A percentile compares a stretch with the other conserved stretches of the same genome.
Conservation (phyloP, 1,140 invertebrate genomes). For the Vanessa atalanta region DNA sequence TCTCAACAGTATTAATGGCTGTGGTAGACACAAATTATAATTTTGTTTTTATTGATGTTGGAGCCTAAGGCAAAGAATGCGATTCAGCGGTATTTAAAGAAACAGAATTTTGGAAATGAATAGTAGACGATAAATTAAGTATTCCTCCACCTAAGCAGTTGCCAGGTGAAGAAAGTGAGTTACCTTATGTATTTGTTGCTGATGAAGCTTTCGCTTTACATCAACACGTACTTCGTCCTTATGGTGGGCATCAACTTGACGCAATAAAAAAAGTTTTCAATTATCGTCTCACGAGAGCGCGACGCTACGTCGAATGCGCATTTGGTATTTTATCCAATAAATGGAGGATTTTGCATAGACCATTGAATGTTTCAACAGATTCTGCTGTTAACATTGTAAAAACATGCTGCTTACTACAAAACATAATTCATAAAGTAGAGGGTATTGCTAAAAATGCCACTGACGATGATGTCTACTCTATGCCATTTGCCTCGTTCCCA, state of each 20-base stretch:
- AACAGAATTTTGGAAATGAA: slow-evolving; percentile 35
- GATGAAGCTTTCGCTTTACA: slow-evolving; percentile 7
- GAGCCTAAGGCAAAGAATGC: slow-evolving; percentile 65
- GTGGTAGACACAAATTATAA: slow-evolving; percentile 62
- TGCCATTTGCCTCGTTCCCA: slow-evolving; percentile 37
- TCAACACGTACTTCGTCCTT: slow-evolving; percentile 41
- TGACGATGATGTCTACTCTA: slow-evolving; percentile 35
- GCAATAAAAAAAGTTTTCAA: slow-evolving; percentile 70
- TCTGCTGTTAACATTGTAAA: slow-evolving; percentile 52
- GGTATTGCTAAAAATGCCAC: slow-evolving; percentile 39
- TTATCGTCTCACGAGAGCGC: slow-evolving; percentile 62
- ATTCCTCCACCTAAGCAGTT: no score
- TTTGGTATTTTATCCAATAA: slow-evolving; percentile 44
- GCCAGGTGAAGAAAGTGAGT: slow-evolving; percentile 11
- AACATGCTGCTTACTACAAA: slow-evolving; percentile 40
- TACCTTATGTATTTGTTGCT: slow-evolving; percentile 26
- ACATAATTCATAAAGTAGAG: slow-evolving; percentile 39
- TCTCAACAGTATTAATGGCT: slow-evolving; percentile 66
- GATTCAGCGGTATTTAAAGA: slow-evolving; percentile 59
- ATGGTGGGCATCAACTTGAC: slow-evolving; percentile 52
- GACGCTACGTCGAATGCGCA: slow-evolving; percentile 37
- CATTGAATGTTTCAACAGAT: slow-evolving; percentile 47
- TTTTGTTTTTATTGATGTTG: slow-evolving; percentile 66
- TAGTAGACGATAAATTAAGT: slow-evolving; percentile 22
- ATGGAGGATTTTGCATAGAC: slow-evolving; percentile 58